Conservation (phyloP, 1,140 invertebrate genomes). For the Andrena cerasifolii region DNA sequence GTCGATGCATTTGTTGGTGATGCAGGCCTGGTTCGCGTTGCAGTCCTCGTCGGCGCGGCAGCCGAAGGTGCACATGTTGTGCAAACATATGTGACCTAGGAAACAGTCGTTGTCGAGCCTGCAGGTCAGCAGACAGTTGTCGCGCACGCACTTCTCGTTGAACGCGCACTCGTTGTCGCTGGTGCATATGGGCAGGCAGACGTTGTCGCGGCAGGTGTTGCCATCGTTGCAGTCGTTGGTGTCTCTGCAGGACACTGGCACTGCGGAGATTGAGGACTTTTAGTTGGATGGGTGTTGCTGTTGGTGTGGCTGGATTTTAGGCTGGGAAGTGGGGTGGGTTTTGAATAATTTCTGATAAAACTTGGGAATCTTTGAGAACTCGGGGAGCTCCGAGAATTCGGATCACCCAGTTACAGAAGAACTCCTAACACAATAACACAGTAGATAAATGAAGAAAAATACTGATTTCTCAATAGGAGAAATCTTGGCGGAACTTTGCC, state of each 20-base stretch:
- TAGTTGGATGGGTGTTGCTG: no score
- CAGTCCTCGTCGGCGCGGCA: conserved; percentile 94
- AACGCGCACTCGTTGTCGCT: conserved; percentile 93
- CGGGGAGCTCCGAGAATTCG: conserved; percentile 14
- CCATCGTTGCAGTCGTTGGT: conserved; percentile 87
- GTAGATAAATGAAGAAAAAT: no score
- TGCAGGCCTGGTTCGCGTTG: conserved; percentile 90
- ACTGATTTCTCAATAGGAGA: no score
- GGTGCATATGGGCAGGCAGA: conserved; percentile 89
- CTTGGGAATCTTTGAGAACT: conserved; percentile 16
- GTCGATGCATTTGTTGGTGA: conserved; percentile 90
- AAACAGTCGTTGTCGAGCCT: conserved; percentile 95
- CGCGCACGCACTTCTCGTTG: conserved; percentile 93
- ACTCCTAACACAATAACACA: no score
- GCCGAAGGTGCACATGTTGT: conserved; percentile 92
- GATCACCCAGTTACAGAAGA: no score
- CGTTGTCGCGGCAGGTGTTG: conserved; percentile 89
- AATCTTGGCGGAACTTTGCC: no score
- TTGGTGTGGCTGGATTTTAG: no score
- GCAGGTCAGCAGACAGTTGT: conserved; percentile 92
- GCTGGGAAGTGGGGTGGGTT: no score
- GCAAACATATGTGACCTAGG: conserved; percentile 93
- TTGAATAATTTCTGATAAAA: no score
- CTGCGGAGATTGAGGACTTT: conserved; percentile 78
- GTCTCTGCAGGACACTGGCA: conserved; percentile 89